Conservation (phyloP, 1,140 invertebrate genomes). For the Sarcophaga bullata region DNA sequence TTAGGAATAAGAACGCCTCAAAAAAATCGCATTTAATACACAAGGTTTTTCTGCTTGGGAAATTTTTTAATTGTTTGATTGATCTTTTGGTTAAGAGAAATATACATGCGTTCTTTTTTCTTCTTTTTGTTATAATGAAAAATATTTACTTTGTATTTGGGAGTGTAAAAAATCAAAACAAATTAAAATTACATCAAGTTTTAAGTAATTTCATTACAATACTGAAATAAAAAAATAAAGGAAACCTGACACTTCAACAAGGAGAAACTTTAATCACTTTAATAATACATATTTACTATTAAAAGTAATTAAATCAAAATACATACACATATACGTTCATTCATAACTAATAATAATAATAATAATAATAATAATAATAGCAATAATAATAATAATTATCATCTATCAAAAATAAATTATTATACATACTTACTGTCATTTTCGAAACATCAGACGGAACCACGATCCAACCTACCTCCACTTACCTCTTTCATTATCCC, state of each 20-base stretch:
- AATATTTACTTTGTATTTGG: too few species aligned
- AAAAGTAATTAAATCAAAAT: not conserved
- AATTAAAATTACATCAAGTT: constrained; percentile 10
- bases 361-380: not conserved
- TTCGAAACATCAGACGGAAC: too few species aligned
- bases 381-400: not conserved
- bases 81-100: not conserved
- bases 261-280: not conserved
- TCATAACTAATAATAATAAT: not conserved
- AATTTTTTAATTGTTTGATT: constrained; percentile 12
- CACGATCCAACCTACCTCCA: too few species aligned
- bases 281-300: not conserved
- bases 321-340: not conserved
- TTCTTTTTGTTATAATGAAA: too few species aligned
- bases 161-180: not conserved
- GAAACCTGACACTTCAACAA: not conserved
- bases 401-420: too few species aligned
- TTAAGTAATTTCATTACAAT: not conserved
- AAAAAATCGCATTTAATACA: not conserved
- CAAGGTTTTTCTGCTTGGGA: constrained; percentile 32
- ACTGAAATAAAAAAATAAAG: not conserved
- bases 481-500: too few species aligned
- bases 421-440: too few species aligned
- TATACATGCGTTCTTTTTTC: too few species aligned
- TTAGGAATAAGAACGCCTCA: constrained; percentile 4